Conservation (phyloP, 1,140 invertebrate species). For the Bathynomus jamesi region DNA sequence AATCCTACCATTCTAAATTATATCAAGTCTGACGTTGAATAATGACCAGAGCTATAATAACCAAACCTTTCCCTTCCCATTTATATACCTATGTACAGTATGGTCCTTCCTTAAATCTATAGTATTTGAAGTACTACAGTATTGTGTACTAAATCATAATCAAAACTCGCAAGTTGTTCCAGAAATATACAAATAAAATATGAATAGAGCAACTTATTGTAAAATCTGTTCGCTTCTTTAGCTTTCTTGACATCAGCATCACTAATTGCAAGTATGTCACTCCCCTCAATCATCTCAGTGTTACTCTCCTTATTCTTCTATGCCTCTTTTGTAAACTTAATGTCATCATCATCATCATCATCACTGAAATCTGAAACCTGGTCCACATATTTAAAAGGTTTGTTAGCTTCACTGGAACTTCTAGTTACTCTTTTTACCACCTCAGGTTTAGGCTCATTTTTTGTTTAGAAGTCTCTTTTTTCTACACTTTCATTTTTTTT, state of each 20-base stretch:
- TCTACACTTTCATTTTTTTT: not conserved
- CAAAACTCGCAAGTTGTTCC: too few relatives aligned
- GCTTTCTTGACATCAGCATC: slow-evolving; percentile 28
- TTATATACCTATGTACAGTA: too few relatives aligned
- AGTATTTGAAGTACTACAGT: too few relatives aligned
- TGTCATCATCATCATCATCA: slow-evolving; percentile 26
- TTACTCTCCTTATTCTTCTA: slow-evolving; percentile 28
- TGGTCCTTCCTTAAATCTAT: too few relatives aligned
- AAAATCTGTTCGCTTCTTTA: slow-evolving; percentile 16
- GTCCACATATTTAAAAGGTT: slow-evolving; percentile 14
- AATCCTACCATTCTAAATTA: too few relatives aligned
- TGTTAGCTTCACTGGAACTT: not conserved
- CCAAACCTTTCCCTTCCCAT: too few relatives aligned
- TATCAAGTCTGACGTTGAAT: too few relatives aligned
- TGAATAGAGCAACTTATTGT: not conserved
- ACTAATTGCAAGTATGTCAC: slow-evolving; percentile 27
- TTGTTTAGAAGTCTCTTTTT: not conserved
- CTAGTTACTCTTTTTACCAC: not conserved
- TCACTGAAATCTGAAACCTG: not conserved
- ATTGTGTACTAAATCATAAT: too few relatives aligned
- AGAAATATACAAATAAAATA: too few relatives aligned
- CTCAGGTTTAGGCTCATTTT: not conserved
- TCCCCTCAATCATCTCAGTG: slow-evolving; percentile 36
- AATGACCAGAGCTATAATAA: too few relatives aligned
- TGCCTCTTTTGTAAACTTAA: slow-evolving; percentile 23